Conservation (phyloP, 2,888 invertebrate genomes). For the Hedychridium roseum region DNA sequence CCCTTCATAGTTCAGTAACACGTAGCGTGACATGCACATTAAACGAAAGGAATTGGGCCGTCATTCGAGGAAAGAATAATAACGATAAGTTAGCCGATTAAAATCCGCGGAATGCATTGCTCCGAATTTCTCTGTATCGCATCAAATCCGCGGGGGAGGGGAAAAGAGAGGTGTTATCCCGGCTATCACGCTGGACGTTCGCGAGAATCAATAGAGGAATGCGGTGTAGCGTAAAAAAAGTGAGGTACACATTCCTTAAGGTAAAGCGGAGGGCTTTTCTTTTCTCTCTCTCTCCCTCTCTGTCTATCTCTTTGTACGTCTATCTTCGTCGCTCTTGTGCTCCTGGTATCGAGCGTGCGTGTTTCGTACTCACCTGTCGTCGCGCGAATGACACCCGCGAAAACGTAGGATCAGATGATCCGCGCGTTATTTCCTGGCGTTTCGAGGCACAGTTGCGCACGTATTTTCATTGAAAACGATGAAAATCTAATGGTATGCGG, state of each 20-base stretch:
- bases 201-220: slow-evolving; percentile 61
- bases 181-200: slow-evolving; percentile 26
- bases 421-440: slow-evolving; percentile 25
- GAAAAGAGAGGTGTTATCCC: neutral
- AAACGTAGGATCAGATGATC: slow-evolving; percentile 19
- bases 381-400: slow-evolving; percentile 28
- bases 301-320: slow-evolving; percentile 23
- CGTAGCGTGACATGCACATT: too few relatives aligned
- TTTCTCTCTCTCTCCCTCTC: slow-evolving; percentile 3
- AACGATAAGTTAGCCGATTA: too few relatives aligned
- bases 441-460: slow-evolving; percentile 24
- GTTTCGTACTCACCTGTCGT: neutral
- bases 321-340: slow-evolving; percentile 5
- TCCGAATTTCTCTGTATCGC: too few relatives aligned
- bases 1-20: too few relatives aligned
- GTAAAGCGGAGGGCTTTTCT: slow-evolving; percentile 25
- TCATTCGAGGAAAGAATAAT: too few relatives aligned
- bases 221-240: slow-evolving; percentile 54
- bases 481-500: slow-evolving; percentile 58
- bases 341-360: slow-evolving; percentile 6
- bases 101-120: too few relatives aligned
- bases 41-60: too few relatives aligned
- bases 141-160: neutral
- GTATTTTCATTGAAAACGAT: slow-evolving; percentile 56
- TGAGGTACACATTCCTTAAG: slow-evolving; percentile 46